Percentiles rank a stretch among this genome's conserved stretches.
Conservation (phyloP, 2,888 invertebrate genomes). For the Iselma pallidipennis region DNA sequence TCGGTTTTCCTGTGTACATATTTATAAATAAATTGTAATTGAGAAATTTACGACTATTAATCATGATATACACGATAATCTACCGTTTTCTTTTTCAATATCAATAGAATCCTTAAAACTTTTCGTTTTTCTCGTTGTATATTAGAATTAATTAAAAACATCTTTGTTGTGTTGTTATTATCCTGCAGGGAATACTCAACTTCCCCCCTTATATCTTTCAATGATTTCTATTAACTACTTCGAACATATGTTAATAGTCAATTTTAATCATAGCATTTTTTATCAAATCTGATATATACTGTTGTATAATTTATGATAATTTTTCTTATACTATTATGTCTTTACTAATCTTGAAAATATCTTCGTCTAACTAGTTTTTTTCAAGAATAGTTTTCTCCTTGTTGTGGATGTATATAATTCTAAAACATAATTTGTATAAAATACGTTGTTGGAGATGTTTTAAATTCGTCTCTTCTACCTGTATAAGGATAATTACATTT, state of each 20-base stretch:
- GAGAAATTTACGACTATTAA: not conserved
- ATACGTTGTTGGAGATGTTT: conserved; percentile 27
- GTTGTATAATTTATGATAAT: conserved; percentile 30
- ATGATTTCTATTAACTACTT: not conserved
- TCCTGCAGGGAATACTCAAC: not conserved
- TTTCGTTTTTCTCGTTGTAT: not conserved
- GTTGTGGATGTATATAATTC: conserved; percentile 16
- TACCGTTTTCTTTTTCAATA: not conserved
- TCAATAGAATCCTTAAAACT: not conserved
- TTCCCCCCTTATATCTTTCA: not conserved
- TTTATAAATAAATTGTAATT: not conserved
- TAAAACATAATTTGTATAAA: conserved; percentile 27
- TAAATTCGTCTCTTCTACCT: conserved; percentile 32
- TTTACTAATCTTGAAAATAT: conserved; percentile 8
- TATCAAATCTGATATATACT: conserved; percentile 33
- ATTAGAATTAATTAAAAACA: not conserved
- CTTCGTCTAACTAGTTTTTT: conserved; percentile 9
- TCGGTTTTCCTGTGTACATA: not conserved
- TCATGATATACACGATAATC: not conserved
- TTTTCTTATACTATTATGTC: conserved; percentile 22
- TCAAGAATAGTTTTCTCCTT: conserved; percentile 16
- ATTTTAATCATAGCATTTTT: conserved; percentile 39
- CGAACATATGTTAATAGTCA: conserved; percentile 42
- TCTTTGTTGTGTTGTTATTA: not conserved
- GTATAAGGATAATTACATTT: conserved; percentile 34